Conservation (phyloP, 2,888 invertebrate genomes). For the Ochlodes sylvanus region DNA sequence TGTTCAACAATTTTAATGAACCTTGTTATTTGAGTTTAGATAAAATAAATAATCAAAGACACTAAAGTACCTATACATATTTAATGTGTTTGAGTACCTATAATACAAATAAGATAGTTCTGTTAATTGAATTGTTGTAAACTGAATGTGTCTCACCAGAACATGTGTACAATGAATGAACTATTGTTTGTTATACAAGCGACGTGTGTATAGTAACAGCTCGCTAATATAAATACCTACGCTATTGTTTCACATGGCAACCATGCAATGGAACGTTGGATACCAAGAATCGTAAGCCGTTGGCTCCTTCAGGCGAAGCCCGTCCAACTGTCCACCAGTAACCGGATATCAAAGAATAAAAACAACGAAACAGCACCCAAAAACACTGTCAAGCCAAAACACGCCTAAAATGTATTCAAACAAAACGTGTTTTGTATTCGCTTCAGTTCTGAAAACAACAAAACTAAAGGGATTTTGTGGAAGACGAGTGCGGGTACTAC, state of each 20-base stretch:
- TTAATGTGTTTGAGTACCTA: no score
- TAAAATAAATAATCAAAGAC: no score
- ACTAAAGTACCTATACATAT: no score
- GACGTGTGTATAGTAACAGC: background rate
- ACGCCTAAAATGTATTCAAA: background rate
- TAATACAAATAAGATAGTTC: background rate
- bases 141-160: background rate
- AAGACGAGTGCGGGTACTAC: slow-evolving; percentile 13
- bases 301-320: background rate
- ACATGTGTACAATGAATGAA: slow-evolving; percentile 1
- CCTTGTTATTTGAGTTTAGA: no score
- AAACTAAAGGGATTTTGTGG: slow-evolving; percentile 6
- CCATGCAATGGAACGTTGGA: background rate
- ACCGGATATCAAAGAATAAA: slow-evolving; percentile 25
- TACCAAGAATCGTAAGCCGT: background rate
- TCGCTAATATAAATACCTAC: slow-evolving; percentile 1
- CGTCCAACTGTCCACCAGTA: slow-evolving; percentile 12
- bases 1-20: slow-evolving; percentile 13
- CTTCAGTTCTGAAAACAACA: slow-evolving; percentile 12
- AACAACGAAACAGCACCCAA: slow-evolving; percentile 18
- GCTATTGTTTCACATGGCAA: background rate
- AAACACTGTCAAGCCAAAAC: slow-evolving; percentile 12
- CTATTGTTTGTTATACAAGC: background rate
- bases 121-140: background rate
- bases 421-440: slow-evolving; percentile 9